Evolutionary conservation across 2,797 vertebrate genomes (phyloP).

Genomic region (Hafferia zeledoni): DNA sequence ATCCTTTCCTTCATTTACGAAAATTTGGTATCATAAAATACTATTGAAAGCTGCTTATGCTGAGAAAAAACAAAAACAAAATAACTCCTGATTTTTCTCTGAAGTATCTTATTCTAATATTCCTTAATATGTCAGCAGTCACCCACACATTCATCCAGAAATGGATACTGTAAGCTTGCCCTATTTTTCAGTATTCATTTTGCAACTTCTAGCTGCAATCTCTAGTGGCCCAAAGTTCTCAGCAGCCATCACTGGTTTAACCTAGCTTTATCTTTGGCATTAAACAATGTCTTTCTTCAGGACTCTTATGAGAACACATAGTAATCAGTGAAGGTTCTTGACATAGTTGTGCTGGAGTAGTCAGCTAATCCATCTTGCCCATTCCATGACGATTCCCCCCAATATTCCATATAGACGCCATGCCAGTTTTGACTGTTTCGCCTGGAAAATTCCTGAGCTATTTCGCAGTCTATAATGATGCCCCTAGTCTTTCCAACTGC

Average conservation of each 20-base stretch:
- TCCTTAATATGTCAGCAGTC: background rate
- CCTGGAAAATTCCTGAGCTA: background rate
- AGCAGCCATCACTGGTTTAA: background rate
- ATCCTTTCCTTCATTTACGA: background rate
- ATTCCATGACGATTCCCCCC: background rate
- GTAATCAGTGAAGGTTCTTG: background rate
- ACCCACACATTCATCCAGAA: background rate
- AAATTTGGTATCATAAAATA: background rate
- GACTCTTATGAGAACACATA: accelerated
- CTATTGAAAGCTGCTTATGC: background rate
- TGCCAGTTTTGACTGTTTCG: background rate
- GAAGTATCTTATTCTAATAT: background rate
- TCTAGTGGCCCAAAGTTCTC: background rate
- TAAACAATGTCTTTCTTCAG: background rate
- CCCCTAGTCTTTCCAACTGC: background rate
- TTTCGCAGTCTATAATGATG: background rate
- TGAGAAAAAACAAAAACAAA: background rate
- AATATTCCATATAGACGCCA: background rate
- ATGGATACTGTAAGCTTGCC: background rate
- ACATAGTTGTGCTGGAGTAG: background rate
- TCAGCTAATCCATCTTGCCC: background rate
- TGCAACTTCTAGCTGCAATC: background rate
- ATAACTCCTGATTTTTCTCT: background rate
- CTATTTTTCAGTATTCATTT: conserved; percentile 28
- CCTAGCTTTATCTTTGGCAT: background rate